These are phyloP conservation scores for Eilema griseolum DNA, from an alignment of 2,888 invertebrate species.

Conservation along the genomic window DNA sequence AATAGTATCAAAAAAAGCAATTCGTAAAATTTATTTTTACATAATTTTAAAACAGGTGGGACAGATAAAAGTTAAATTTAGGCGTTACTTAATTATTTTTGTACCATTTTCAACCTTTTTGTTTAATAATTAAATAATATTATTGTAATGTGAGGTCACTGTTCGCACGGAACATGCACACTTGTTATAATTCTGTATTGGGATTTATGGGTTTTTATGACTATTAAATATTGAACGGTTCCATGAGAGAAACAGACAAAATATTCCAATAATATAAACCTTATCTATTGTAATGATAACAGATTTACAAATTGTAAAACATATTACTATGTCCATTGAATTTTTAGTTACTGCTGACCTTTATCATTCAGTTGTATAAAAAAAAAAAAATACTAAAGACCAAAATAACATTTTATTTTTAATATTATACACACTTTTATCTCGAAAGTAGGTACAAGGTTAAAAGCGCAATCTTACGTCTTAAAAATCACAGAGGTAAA, in stretches of 20 bases:
- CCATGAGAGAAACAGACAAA: not conserved
- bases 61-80: not conserved
- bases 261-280: not conserved
- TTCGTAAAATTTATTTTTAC: not conserved
- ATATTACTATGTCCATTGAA: not conserved
- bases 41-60: not conserved
- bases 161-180: not conserved
- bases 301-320: not conserved
- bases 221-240: not conserved
- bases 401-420: not conserved
- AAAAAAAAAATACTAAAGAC: not conserved
- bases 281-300: not conserved
- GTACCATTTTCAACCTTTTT: too few species aligned
- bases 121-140: too few species aligned
- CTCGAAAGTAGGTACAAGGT: not conserved
- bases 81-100: not conserved
- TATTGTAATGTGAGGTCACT: not conserved
- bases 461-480: not conserved
- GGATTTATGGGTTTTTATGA: not conserved
- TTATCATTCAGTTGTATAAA: not conserved
- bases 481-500: not conserved
- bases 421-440: not conserved
- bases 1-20: not conserved
- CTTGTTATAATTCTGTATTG: not conserved
- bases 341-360: slow-evolving; percentile 1